A percentile compares a stretch with the other conserved stretches of the same genome.
phyloP scores from a whole-genome alignment of 2,797 vertebrate genomes.

The Eidolon dupreanum region DNA sequence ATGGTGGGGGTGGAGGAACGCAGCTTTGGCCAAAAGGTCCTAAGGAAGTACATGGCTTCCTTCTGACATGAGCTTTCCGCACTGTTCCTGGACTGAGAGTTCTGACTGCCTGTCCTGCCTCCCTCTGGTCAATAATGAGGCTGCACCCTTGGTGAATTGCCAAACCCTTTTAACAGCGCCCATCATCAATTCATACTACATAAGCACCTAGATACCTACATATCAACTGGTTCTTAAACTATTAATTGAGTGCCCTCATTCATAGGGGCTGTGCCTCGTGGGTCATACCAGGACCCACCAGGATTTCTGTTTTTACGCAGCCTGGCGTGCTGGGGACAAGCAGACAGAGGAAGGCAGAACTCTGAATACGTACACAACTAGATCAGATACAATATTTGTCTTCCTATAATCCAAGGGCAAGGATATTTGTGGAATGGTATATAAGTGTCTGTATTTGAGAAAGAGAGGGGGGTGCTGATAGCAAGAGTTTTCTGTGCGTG shows the following conservation, averaged over 20 bases:
- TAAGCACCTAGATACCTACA: not conserved
- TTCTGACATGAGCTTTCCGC: not conserved
- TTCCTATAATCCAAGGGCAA: conserved; percentile 20
- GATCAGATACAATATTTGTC: conserved; percentile 30
- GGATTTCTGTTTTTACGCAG: not conserved
- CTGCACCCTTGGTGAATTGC: not conserved
- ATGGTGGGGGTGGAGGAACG: not conserved
- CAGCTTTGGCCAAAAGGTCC: not conserved
- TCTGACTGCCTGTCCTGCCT: not conserved
- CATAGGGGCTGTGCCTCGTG: not conserved
- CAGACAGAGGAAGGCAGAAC: not conserved
- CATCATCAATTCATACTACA: not conserved
- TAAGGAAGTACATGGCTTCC: not conserved
- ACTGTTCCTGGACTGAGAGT: not conserved
- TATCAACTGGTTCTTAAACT: not conserved
- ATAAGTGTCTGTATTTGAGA: not conserved
- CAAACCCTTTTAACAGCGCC: not conserved
- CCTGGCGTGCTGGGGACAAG: not conserved
- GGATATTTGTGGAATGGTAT: not conserved
- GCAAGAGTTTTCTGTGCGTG: not conserved
- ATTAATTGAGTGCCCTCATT: too few species aligned
- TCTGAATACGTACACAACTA: not conserved
- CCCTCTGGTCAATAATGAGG: not conserved
- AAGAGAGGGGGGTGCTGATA: not conserved
- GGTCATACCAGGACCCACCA: not conserved